Evolutionary conservation across 1,140 invertebrate genomes (phyloP).

Genomic region (Trachelipus rathkii): DNA sequence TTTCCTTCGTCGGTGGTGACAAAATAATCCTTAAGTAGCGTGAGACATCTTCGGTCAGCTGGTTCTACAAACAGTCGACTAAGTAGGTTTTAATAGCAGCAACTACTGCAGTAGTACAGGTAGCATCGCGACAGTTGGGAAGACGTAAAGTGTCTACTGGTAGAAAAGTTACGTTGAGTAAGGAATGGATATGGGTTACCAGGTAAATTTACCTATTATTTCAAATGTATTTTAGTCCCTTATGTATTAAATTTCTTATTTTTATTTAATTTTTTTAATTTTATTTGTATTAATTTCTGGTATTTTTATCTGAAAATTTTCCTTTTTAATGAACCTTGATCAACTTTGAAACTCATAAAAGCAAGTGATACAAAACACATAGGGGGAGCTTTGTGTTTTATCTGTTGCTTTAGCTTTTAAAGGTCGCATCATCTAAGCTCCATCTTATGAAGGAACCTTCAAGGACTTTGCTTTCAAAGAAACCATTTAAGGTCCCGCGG

Average conservation of each 20-base stretch:
- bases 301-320: too few species aligned
- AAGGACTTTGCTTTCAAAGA: constrained; percentile 49
- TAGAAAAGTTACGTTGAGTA: neutral
- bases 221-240: too few species aligned
- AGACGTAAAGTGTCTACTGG: neutral
- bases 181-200: neutral
- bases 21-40: too few species aligned
- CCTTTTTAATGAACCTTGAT: too few species aligned
- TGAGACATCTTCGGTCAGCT: neutral
- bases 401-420: constrained; percentile 78
- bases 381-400: constrained; percentile 85
- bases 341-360: too few species aligned
- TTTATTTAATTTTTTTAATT: too few species aligned
- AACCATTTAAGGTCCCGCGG: constrained; percentile 69
- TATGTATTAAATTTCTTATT: too few species aligned
- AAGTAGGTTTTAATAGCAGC: neutral
- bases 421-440: constrained; percentile 72
- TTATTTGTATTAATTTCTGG: too few species aligned
- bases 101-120: neutral
- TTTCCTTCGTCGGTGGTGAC: too few species aligned
- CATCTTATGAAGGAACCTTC: constrained; percentile 62
- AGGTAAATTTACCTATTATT: neutral
- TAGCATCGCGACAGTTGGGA: neutral
- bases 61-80: neutral
- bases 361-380: constrained; percentile 66